These are phyloP conservation scores for Netelia inedita DNA, from an alignment of 2,888 invertebrate species.

Conservation along the genomic window DNA sequence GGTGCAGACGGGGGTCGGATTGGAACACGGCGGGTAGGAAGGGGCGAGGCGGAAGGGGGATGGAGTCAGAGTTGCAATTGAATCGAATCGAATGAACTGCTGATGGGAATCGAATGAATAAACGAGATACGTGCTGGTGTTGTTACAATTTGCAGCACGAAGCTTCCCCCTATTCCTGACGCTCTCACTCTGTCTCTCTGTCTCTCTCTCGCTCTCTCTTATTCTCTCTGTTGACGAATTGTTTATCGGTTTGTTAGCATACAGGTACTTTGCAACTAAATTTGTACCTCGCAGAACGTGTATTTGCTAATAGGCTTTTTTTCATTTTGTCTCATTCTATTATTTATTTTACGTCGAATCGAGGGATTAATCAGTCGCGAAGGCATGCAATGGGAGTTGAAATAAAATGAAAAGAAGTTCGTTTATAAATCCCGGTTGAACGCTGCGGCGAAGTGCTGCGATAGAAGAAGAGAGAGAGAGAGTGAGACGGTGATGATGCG, in stretches of 20 bases:
- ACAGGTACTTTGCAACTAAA: slow-evolving; percentile 8
- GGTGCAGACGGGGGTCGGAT: slow-evolving; percentile 25
- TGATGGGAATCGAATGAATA: slow-evolving; percentile 63
- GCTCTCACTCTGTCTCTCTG: not conserved
- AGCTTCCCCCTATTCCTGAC: slow-evolving; percentile 23
- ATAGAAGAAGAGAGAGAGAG: not conserved
- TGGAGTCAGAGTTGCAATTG: slow-evolving; percentile 48
- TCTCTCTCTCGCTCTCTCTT: not conserved
- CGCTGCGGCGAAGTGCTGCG: not conserved
- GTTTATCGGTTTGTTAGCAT: slow-evolving; percentile 34
- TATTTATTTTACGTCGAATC: slow-evolving; percentile 8
- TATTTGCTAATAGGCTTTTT: slow-evolving; percentile 18
- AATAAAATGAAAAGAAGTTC: not conserved
- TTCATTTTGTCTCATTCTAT: not conserved
- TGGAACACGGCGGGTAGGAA: not conserved
- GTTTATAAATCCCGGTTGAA: slow-evolving; percentile 31
- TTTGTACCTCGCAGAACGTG: not conserved
- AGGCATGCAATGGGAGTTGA: not conserved
- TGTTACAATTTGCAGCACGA: slow-evolving; percentile 29
- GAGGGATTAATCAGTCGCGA: slow-evolving; percentile 20
- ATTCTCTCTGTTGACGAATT: slow-evolving; percentile 14
- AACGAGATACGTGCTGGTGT: slow-evolving; percentile 54
- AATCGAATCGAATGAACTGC: slow-evolving; percentile 58
- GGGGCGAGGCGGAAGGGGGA: not conserved
- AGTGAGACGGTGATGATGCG: slow-evolving; percentile 39